Evolutionary conservation across 2,113 vertebrate genomes (phyloP), one percentile per base, ranked within the genome.

Genomic region (Dolichallabes microphthalmus): DNA sequence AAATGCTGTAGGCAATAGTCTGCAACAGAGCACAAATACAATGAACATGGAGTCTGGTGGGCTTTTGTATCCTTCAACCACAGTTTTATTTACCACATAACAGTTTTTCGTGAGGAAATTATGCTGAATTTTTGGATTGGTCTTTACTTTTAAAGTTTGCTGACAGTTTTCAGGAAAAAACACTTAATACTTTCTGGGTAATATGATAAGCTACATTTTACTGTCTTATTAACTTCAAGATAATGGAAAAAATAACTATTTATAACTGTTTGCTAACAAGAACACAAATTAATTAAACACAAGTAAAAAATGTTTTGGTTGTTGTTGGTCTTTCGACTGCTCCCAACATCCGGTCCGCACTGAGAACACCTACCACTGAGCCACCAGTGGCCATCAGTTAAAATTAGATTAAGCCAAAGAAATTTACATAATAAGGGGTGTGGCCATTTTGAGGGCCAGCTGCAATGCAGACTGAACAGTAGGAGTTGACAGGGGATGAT

Each of bases 1-100:
- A 92, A 92, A 99, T 99, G 95, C 98, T 99, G 94, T 99, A 99
- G 60, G 97, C 98, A 82, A 99, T 94, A 17, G 98, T 99, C 98
- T 99, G 94, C 86, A 87, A 87, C 0, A 83, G 60, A 85, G 30
- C 55, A 78, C 57, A 55, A 68, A 45, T 13, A 30, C 30, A 30
- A 63, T 61, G 13, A 81, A 57, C 30, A 66, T 17, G 52, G 22
- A 57, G 32, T 45, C 63, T 74, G 61, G 27, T 3, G 68, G 1
- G 25, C 6, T 77, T 66, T n/a, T 39, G 14, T 25, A 22, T 22
- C 8, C 11, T 35, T 39, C 45, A 82, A 19, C 13, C 73, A 53
- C 1, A 27, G 52, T 74, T 50, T 17, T 30, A 30, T 17, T 76
- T 27, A 76, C 25, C 22, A 50, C 19, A 75, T 52, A 14, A 74